These are phyloP conservation scores for Porites rus DNA, from an alignment of 92 coral and sea anemone genomes.

Conservation along the genomic window DNA sequence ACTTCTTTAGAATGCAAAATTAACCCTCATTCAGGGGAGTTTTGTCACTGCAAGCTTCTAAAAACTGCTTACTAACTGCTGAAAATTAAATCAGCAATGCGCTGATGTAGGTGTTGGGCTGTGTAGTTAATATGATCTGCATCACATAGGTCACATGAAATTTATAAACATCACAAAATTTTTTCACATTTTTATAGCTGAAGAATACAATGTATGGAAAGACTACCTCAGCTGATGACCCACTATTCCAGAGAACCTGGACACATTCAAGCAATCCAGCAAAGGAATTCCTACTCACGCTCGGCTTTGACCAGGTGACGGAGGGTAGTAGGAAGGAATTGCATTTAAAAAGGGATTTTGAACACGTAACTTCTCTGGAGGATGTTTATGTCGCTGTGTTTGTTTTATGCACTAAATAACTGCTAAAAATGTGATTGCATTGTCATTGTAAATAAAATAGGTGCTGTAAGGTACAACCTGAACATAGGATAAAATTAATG, in stretches of 20 bases:
- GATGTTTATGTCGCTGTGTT: slow-evolving; percentile 85
- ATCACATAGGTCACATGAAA: neutral
- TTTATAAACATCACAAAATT: no score
- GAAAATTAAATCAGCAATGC: no score
- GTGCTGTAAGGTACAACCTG: no score
- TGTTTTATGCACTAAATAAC: slow-evolving; percentile 64
- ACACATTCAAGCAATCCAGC: slow-evolving; percentile 84
- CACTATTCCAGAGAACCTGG: slow-evolving; percentile 71
- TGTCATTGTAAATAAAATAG: neutral
- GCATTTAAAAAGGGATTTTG: slow-evolving; percentile 57
- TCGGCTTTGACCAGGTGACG: slow-evolving; percentile 75
- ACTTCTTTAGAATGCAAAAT: no score
- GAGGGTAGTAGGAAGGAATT: slow-evolving; percentile 58
- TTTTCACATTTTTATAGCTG: slow-evolving; percentile 49
- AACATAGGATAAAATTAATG: no score
- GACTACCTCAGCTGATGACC: slow-evolving; percentile 70
- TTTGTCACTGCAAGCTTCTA: no score
- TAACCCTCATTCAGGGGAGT: no score
- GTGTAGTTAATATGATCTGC: no score
- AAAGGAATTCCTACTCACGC: slow-evolving; percentile 70
- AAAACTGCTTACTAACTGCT: no score
- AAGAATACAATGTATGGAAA: slow-evolving; percentile 76
- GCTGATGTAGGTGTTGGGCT: no score
- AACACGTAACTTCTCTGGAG: slow-evolving; percentile 57
- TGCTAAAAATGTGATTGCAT: neutral